A percentile compares a stretch with the other conserved stretches of the same genome.
phyloP scores from a whole-genome alignment of 2,888 invertebrate genomes.

The Fabriciana adippe region DNA sequence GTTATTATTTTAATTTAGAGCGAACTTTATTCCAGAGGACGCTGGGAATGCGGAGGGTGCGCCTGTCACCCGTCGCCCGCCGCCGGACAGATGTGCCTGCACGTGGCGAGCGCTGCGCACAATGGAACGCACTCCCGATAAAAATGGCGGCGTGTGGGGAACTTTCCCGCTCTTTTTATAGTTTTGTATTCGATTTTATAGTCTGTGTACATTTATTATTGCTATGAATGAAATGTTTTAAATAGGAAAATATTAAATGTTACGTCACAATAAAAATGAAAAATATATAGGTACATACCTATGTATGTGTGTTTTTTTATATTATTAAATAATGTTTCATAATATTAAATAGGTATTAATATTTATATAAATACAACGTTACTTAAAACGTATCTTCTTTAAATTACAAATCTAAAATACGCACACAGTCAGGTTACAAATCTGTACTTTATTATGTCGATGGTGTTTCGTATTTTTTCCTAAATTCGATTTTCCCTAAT shows the following conservation, averaged over 20 bases:
- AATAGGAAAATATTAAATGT: neutral
- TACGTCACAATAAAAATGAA: neutral
- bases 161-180: slow-evolving; percentile 73
- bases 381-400: too few relatives aligned
- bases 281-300: neutral
- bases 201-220: slow-evolving; percentile 13
- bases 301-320: neutral
- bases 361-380: too few relatives aligned
- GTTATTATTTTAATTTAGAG: slow-evolving; percentile 21
- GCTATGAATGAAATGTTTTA: neutral
- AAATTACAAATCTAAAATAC: too few relatives aligned
- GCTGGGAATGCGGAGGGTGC: slow-evolving; percentile 47
- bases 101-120: slow-evolving; percentile 62
- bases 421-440: too few relatives aligned
- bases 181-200: slow-evolving; percentile 27
- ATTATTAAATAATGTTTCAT: neutral
- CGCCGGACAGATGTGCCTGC: slow-evolving; percentile 50
- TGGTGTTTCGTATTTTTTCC: too few relatives aligned
- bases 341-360: too few relatives aligned
- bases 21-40: slow-evolving; percentile 33
- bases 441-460: too few relatives aligned
- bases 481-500: too few relatives aligned
- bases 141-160: slow-evolving; percentile 68
- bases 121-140: slow-evolving; percentile 67
- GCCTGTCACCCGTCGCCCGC: slow-evolving; percentile 45